These are phyloP conservation scores for Microtus pennsylvanicus DNA, from an alignment of 2,113 vertebrate species.

Conservation along the genomic window DNA sequence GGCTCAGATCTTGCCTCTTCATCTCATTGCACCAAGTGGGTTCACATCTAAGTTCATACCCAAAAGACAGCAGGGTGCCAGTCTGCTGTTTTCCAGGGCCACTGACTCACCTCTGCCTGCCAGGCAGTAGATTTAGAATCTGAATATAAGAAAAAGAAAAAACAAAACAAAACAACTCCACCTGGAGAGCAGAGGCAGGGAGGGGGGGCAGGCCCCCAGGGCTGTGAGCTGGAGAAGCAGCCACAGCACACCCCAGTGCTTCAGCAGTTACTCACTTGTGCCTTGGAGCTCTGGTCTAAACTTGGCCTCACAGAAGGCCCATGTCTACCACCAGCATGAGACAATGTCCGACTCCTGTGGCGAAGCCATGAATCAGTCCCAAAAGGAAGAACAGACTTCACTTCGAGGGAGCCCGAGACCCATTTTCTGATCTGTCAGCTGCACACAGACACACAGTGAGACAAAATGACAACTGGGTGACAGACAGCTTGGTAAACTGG, in stretches of 20 bases:
- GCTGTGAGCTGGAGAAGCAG: background rate
- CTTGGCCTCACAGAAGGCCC: conserved; percentile 18
- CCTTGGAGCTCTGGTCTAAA: conserved; percentile 59
- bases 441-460: background rate
- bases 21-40: background rate
- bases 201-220: background rate
- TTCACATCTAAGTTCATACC: background rate
- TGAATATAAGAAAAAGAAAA: background rate
- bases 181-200: background rate
- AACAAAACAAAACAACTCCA: background rate
- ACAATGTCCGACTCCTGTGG: background rate
- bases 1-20: background rate
- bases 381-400: background rate
- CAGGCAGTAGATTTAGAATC: background rate
- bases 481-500: background rate
- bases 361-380: conserved; percentile 43
- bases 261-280: conserved; percentile 46
- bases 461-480: background rate
- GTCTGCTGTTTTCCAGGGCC: background rate
- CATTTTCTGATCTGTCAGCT: conserved; percentile 30
- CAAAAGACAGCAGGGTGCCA: background rate
- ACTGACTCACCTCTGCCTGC: background rate
- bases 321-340: conserved; percentile 53
- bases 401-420: background rate
- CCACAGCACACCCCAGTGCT: background rate